These are phyloP conservation scores for Perca fluviatilis DNA, from an alignment of 2,113 vertebrate species.

Conservation along the genomic window DNA sequence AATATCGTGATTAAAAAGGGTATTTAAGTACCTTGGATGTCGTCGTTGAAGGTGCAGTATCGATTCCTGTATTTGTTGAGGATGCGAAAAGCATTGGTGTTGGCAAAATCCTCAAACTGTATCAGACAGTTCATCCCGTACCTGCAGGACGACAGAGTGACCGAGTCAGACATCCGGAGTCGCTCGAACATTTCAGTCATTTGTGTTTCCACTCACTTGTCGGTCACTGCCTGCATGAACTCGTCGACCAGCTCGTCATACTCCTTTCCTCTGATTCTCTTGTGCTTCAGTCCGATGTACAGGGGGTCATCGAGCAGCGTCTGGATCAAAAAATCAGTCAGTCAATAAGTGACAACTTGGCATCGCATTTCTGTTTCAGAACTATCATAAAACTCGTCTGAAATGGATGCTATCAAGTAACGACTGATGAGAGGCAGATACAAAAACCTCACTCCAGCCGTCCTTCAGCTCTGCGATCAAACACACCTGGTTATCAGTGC, in stretches of 20 bases:
- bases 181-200: accelerated
- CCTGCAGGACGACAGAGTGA: slow-evolving; percentile 73
- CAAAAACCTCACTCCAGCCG: not conserved
- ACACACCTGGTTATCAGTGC: slow-evolving; percentile 95
- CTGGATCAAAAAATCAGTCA: slow-evolving; percentile 75
- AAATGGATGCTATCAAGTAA: not conserved
- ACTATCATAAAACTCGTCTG: not conserved
- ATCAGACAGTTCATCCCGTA: slow-evolving; percentile 97
- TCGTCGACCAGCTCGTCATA: slow-evolving; percentile 96
- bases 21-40: slow-evolving; percentile 90
- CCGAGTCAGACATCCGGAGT: not conserved
- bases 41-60: slow-evolving; percentile 97
- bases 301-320: slow-evolving; percentile 92
- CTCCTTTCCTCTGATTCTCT: slow-evolving; percentile 91
- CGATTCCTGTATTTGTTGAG: slow-evolving; percentile 95
- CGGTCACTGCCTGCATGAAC: slow-evolving; percentile 97
- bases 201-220: slow-evolving; percentile 87
- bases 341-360: not conserved
- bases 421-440: slow-evolving; percentile 12
- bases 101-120: slow-evolving; percentile 99
- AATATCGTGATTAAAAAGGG: not conserved
- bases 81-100: slow-evolving; percentile 95
- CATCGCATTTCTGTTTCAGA: not conserved
- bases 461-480: slow-evolving; percentile 17
- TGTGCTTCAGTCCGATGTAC: slow-evolving; percentile 98